Evolutionary conservation across 2,888 invertebrate genomes (phyloP).

Genomic region (Hypomecis punctinalis): DNA sequence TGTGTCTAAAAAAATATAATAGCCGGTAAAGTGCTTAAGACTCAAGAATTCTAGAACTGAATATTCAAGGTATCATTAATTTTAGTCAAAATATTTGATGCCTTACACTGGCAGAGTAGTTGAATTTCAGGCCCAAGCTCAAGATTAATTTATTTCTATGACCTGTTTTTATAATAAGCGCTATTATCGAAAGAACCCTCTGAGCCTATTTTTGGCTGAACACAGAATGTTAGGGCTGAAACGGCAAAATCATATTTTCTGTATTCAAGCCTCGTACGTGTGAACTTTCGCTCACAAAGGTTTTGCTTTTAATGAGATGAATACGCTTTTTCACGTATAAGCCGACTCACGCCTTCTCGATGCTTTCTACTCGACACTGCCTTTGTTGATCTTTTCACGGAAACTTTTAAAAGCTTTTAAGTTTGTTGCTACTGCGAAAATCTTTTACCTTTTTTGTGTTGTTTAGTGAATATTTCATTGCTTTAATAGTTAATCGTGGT

Average conservation of each 20-base stretch:
- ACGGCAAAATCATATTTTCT: conserved; percentile 13
- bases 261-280: conserved; percentile 15
- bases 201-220: conserved; percentile 1
- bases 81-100: background rate
- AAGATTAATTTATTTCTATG: conserved; percentile 3
- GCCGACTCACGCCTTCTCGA: conserved; percentile 21
- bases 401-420: conserved; percentile 26
- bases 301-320: conserved; percentile 32
- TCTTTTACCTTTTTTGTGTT: conserved; percentile 4
- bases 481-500: background rate
- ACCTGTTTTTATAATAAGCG: background rate
- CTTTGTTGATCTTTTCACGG: conserved; percentile 25
- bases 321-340: conserved; percentile 27
- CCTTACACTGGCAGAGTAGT: background rate
- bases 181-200: background rate
- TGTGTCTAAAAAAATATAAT: too few species aligned
- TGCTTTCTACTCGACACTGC: conserved; percentile 21
- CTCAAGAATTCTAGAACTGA: too few species aligned
- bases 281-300: conserved; percentile 23
- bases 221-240: conserved; percentile 3
- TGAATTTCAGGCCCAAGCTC: background rate
- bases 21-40: too few species aligned
- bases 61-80: background rate
- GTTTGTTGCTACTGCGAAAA: conserved; percentile 14
- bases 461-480: background rate